Percentiles rank a stretch among this genome's conserved stretches.
phyloP scores from a whole-genome alignment of 2,797 vertebrate genomes.

The Sebastes dallii region DNA sequence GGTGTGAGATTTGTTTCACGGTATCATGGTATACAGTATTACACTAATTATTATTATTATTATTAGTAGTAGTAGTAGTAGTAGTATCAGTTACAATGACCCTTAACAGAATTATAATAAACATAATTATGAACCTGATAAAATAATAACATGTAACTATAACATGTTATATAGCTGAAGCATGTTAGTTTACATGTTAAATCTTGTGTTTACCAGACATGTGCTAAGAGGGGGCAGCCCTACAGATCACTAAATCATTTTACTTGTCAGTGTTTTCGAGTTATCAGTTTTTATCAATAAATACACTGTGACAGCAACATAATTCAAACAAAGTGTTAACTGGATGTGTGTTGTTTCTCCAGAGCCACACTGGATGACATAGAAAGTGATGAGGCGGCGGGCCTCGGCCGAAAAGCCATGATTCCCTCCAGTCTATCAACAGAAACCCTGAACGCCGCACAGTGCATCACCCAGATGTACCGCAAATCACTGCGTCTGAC shows the following conservation, averaged over 20 bases:
- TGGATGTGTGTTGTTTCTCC: neutral
- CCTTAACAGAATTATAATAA: no score
- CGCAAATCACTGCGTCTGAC: slow-evolving; percentile 92
- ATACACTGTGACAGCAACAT: neutral
- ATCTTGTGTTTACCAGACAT: no score
- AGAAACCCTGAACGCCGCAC: slow-evolving; percentile 62
- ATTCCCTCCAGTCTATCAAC: slow-evolving; percentile 48
- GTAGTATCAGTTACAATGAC: no score
- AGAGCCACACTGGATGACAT: slow-evolving; percentile 68
- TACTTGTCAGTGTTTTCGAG: neutral
- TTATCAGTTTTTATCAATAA: neutral
- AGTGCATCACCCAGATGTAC: slow-evolving; percentile 82
- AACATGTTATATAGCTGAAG: no score
- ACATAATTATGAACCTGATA: no score
- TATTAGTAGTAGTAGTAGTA: no score
- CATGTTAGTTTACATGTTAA: no score
- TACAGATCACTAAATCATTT: neutral
- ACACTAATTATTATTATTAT: no score
- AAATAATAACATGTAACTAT: no score
- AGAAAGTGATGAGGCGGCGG: slow-evolving; percentile 80
- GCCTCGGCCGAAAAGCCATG: slow-evolving; percentile 42
- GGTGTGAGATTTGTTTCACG: no score
- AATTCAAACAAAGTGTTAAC: neutral
- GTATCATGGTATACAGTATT: no score
- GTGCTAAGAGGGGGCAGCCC: no score